Percentiles rank a stretch among this genome's conserved stretches.
Evolutionary conservation across 2,113 vertebrate genomes (phyloP).

Genomic region (Cepphus grylle): DNA sequence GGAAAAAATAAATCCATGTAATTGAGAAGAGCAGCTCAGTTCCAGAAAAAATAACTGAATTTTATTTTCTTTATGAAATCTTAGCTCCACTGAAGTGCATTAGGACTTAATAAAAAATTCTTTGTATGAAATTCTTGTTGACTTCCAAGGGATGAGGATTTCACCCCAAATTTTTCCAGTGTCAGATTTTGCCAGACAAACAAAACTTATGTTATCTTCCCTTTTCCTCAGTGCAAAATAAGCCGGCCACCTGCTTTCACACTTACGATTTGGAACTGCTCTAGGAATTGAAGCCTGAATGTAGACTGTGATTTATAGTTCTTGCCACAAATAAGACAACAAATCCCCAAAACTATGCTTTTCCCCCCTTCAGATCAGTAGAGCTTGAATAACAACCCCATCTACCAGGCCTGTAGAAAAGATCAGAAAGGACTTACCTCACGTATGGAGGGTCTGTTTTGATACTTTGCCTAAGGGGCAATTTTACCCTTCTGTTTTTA

Average conservation of each 20-base stretch:
- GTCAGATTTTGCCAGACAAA: background rate
- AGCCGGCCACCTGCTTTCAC: background rate
- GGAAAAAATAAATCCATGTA: background rate
- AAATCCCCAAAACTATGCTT: background rate
- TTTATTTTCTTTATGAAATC: background rate
- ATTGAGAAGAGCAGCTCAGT: background rate
- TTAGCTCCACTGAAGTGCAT: background rate
- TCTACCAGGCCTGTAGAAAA: background rate
- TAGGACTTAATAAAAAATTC: background rate
- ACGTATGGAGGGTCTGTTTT: background rate
- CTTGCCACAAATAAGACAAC: background rate
- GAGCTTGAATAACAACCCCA: background rate
- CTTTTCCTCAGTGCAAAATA: background rate
- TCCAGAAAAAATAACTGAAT: background rate
- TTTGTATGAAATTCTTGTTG: background rate
- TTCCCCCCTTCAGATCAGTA: background rate
- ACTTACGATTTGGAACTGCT: background rate
- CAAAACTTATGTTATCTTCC: background rate
- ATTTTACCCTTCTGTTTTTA: background rate
- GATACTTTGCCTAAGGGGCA: background rate
- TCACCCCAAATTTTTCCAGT: background rate
- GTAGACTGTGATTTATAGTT: background rate
- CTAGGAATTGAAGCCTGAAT: background rate
- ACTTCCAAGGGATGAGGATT: background rate
- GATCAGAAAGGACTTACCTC: background rate